Conservation (phyloP, 2,797 vertebrate genomes). For the Gastrophryne carolinensis region DNA sequence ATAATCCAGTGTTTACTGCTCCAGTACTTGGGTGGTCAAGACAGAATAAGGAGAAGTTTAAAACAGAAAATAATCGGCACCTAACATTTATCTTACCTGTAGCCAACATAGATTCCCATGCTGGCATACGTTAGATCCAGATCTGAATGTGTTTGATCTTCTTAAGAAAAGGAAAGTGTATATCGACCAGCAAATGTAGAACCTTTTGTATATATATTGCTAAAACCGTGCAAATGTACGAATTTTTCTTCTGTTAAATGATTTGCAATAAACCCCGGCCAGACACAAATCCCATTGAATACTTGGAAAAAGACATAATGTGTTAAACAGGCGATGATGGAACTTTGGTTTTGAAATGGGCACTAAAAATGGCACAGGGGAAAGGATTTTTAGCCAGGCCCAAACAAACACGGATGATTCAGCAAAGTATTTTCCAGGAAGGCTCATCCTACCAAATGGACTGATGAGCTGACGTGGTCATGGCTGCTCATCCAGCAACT, state of each 20-base stretch:
- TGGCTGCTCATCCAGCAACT: background rate
- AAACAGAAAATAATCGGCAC: background rate
- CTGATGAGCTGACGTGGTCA: background rate
- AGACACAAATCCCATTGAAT: slow-evolving; percentile 16
- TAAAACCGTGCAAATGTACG: background rate
- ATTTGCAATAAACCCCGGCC: slow-evolving; percentile 3
- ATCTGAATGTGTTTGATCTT: slow-evolving; percentile 82
- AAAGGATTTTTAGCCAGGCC: background rate
- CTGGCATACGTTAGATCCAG: slow-evolving; percentile 71
- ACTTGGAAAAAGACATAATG: slow-evolving; percentile 11
- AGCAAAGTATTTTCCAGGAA: background rate
- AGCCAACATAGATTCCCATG: slow-evolving; percentile 82
- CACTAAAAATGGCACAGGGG: slow-evolving; percentile 1
- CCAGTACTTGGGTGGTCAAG: background rate
- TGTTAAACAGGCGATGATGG: slow-evolving; percentile 10
- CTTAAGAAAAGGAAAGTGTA: background rate
- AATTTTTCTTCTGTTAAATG: background rate
- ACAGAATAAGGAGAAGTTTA: background rate
- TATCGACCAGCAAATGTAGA: no score
- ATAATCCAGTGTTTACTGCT: background rate
- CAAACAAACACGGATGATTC: slow-evolving; percentile 8
- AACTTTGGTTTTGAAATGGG: background rate
- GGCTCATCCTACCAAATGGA: no score
- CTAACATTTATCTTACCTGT: slow-evolving; percentile 68
- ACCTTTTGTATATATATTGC: background rate